Conservation (phyloP, 2,888 invertebrate genomes). For the Chironomus tentans region DNA sequence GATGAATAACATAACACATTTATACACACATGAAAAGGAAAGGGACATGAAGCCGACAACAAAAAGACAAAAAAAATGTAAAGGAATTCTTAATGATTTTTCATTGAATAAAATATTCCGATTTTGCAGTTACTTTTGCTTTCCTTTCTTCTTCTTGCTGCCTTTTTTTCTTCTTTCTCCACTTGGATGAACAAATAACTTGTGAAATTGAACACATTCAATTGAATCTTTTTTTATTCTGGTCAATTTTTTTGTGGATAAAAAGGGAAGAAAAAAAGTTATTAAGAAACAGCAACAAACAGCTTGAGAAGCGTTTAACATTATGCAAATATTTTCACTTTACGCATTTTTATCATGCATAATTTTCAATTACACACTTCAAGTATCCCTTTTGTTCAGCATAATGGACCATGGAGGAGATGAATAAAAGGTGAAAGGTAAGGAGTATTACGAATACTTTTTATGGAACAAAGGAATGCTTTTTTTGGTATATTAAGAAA, state of each 20-base stretch:
- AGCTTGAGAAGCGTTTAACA: conserved; percentile 15
- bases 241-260: not conserved
- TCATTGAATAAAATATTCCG: conserved; percentile 26
- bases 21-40: conserved; percentile 21
- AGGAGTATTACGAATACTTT: no score
- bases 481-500: no score
- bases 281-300: not conserved
- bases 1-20: conserved; percentile 8
- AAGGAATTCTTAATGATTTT: conserved; percentile 23
- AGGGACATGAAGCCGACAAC: not conserved
- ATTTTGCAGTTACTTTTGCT: conserved; percentile 2
- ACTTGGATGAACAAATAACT: conserved; percentile 14
- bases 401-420: no score
- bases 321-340: not conserved
- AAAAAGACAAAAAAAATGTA: not conserved
- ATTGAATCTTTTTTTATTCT: not conserved
- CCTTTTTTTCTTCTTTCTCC: not conserved
- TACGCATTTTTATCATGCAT: not conserved
- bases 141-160: not conserved
- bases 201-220: conserved; percentile 25
- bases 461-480: no score
- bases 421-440: no score
- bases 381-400: no score
- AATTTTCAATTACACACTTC: not conserved
- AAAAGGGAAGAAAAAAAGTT: not conserved